These are phyloP conservation scores for Nycticorax nycticorax DNA, from an alignment of 2,113 vertebrate genomes.

Conservation along the genomic window DNA sequence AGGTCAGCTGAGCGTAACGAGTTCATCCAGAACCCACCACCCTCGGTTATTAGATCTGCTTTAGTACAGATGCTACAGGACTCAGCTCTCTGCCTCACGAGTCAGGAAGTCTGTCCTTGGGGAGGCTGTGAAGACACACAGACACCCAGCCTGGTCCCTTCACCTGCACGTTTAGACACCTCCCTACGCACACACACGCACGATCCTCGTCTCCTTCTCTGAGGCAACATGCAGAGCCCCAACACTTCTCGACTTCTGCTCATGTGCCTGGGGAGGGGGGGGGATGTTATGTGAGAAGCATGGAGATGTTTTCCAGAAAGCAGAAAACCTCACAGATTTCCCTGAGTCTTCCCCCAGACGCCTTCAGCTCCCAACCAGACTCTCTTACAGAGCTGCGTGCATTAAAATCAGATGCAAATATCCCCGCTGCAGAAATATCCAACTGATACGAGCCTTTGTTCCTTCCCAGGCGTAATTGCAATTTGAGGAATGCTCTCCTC, in stretches of 20 bases:
- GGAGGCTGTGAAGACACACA: neutral
- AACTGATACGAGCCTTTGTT: neutral
- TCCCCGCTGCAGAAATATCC: neutral
- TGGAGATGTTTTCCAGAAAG: neutral
- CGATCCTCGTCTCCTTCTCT: neutral
- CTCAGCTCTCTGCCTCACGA: neutral
- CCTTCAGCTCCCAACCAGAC: neutral
- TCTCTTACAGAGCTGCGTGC: neutral
- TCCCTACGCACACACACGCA: neutral
- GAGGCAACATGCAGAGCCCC: neutral
- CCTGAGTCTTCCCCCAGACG: neutral
- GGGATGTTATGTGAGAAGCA: neutral
- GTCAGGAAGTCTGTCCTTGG: neutral
- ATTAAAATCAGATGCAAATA: conserved; percentile 47
- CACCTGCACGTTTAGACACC: neutral
- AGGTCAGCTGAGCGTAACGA: neutral
- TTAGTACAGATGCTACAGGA: neutral
- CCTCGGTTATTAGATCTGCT: neutral
- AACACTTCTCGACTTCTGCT: rapidly evolving
- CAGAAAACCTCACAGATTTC: neutral
- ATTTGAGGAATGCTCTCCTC: neutral
- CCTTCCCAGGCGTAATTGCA: neutral
- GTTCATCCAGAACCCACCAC: neutral
- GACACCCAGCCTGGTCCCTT: neutral
- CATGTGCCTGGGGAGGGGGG: rapidly evolving